Conservation (phyloP, 2,888 invertebrate genomes). For the Epinotia nisella region DNA sequence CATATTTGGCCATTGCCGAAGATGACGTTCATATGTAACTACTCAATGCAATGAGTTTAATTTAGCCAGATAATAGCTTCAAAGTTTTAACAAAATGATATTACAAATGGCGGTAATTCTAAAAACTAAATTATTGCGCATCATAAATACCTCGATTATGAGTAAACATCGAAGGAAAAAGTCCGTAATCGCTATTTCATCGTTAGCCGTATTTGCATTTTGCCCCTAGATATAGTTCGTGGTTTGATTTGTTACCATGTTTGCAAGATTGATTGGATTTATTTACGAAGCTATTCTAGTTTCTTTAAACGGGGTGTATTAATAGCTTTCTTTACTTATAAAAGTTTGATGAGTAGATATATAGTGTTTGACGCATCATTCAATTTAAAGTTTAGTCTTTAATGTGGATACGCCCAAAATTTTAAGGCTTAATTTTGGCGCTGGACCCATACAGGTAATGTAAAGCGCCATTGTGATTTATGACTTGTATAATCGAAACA, state of each 20-base stretch:
- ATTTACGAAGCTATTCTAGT: constrained; percentile 29
- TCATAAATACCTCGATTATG: constrained; percentile 27
- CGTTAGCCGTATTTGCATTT: constrained; percentile 35
- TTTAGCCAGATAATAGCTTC: neutral
- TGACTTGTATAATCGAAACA: too few species aligned
- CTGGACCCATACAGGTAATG: too few species aligned
- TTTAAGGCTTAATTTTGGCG: too few species aligned
- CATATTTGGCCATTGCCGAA: neutral
- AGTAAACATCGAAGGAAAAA: constrained; percentile 33
- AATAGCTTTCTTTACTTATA: constrained; percentile 8
- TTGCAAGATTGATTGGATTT: constrained; percentile 40
- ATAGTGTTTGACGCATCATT: neutral
- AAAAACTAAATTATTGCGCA: constrained; percentile 9
- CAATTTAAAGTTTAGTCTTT: too few species aligned
- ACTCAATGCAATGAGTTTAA: neutral
- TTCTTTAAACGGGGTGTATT: constrained; percentile 20
- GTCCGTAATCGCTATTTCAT: constrained; percentile 32
- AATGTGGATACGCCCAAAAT: too few species aligned
- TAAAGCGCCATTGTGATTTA: too few species aligned
- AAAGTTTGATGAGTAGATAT: constrained; percentile 14
- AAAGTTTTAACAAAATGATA: neutral
- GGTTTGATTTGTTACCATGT: constrained; percentile 39
- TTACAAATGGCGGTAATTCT: neutral
- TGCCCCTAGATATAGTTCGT: constrained; percentile 38
- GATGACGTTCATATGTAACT: neutral